Evolutionary conservation across 2,797 vertebrate genomes (phyloP), one percentile per base, ranked within the genome.

Genomic region (Salmo trutta): DNA sequence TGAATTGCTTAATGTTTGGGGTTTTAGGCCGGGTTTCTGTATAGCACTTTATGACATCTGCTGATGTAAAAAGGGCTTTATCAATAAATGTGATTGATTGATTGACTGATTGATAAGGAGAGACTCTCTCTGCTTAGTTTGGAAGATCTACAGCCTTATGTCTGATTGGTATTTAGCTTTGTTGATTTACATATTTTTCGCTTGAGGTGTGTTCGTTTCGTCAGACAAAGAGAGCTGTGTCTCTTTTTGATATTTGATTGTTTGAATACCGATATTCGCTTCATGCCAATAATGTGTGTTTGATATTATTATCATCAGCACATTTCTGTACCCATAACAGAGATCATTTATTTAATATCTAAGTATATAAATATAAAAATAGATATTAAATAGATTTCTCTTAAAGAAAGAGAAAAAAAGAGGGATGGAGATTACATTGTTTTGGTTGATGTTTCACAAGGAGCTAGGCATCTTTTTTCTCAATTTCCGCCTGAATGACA

Each of bases 141-240:
- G 75, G 78, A 82, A 65, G 77, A 88, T 88, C 82, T 84, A 82
- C 84, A 75, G 70, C 77, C 68, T 78, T 71, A 81, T 71, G 83
- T 78, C 59, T 12, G 19, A 80, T 67, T 81, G 59, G 67, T 27
- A 19, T 77, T 82, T 82, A 78, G 47, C 70, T 84, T 81, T 79
- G 79, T 84, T 87, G 82, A 89, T 86, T 73, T 79, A 84, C 77
- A 41, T 15, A 16, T 33, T 16, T 74, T 24, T n/a, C 2, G 24
- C 53, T 12, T 27, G 8, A 56, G 52, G 27, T 8, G 16, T 8
- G 27, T 80, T 73, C 12, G 14, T 84, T 75, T 79, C 78, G 78
- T 82, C 77, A 83, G 81, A 88, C 83, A 87, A 87, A 88, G 75
- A 79, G 71, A 84, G 80, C 12, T 78, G 78, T 69, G 66, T 77